Evolutionary conservation across 2,888 invertebrate species (phyloP).

Genomic region (Caenorhabditis plicata): DNA sequence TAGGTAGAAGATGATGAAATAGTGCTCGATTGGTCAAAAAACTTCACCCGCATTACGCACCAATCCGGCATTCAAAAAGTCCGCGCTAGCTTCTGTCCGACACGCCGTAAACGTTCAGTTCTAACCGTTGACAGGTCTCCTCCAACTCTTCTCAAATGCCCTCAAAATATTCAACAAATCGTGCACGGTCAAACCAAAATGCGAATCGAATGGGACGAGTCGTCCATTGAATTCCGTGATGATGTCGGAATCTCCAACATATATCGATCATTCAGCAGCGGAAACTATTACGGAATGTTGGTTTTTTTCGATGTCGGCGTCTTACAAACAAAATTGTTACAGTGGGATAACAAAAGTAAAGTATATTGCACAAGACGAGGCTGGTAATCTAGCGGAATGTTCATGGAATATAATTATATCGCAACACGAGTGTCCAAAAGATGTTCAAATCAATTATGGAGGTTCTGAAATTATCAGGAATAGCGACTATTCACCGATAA

Average conservation of each 20-base stretch:
- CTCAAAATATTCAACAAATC: too few species aligned
- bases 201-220: too few species aligned
- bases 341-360: slow-evolving; percentile 33
- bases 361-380: slow-evolving; percentile 31
- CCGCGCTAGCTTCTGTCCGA: too few species aligned
- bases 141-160: too few species aligned
- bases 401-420: slow-evolving; percentile 23
- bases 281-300: too few species aligned
- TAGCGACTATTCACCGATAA: background rate
- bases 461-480: background rate
- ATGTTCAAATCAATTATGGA: background rate
- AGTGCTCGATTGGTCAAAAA: too few species aligned
- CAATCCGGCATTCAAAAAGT: too few species aligned
- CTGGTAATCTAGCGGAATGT: slow-evolving; percentile 33
- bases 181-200: too few species aligned
- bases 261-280: background rate
- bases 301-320: background rate
- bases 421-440: slow-evolving; percentile 10
- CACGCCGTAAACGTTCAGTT: too few species aligned
- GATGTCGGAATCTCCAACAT: slow-evolving; percentile 16
- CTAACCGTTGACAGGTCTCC: too few species aligned
- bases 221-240: slow-evolving; percentile 8
- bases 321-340: background rate
- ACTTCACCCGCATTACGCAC: too few species aligned
- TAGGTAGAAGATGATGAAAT: too few species aligned